Evolutionary conservation across 2,888 invertebrate genomes (phyloP), one percentile per base, ranked within the genome.

Genomic region (Hypena proboscidalis): DNA sequence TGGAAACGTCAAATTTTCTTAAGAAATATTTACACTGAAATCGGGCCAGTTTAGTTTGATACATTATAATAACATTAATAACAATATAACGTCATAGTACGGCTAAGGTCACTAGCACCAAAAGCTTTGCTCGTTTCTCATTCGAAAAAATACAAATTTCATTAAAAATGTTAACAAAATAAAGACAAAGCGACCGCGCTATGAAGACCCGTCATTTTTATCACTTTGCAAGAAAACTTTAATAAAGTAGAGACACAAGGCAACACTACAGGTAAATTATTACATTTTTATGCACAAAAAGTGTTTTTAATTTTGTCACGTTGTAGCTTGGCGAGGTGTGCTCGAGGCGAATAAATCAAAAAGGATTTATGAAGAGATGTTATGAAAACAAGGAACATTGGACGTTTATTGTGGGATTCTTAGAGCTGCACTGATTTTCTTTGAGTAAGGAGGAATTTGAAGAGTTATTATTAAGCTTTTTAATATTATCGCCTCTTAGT

Each of bases 191-290:
- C 73, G 63, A 46, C 55, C 44, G 47, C 57, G 67, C 74, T 74
- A 81, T 73, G 64, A 75, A 74, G 74, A 61, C 66, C 61, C 69
- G 74, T 82, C 76, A 83, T 85, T 87, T 87, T 86, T 88, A 85
- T 85, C 84, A 85, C 83, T 86, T 85, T 75, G 71, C 79, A 69
- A 68, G 74, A 73, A 82, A 73, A 83, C 81, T 84, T 85, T 88
- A 88, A 85, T 88, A 87, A 87, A 84, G 80, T 72, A 75, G 67
- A 67, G 78, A 77, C 77, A 77, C 65, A 59, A 56, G 55, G 59
- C 45, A 63, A 57, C 58, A 30, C 63, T 71, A 50, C 72, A 75
- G 72, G 75, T 80, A 74, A 85, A 73, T 77, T 83, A 85, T 83
- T 80, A 78, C 67, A 74, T 80, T 85, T 83, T 84, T 83, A 81